These are phyloP conservation scores for Acleris cristana DNA, from an alignment of 2,888 invertebrate species.

Conservation along the genomic window DNA sequence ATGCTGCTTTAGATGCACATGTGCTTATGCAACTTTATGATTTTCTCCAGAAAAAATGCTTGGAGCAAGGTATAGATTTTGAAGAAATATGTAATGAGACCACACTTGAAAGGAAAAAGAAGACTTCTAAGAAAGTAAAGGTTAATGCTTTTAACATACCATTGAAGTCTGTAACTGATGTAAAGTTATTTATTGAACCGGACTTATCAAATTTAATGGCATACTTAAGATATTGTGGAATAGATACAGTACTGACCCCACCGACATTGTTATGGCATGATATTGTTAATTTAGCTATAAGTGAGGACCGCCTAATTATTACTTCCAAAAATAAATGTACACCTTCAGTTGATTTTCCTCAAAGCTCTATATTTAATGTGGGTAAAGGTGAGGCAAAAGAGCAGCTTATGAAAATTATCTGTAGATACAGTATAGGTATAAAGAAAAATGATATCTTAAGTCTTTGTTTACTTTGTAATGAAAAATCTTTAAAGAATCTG, in stretches of 20 bases:
- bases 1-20: constrained; percentile 95
- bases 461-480: constrained; percentile 87
- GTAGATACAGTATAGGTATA: constrained; percentile 86
- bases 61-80: constrained; percentile 83
- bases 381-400: constrained; percentile 79
- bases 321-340: constrained; percentile 76
- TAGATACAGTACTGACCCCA: constrained; percentile 86
- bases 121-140: constrained; percentile 71
- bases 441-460: constrained; percentile 87
- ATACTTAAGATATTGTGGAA: constrained; percentile 76
- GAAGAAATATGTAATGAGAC: constrained; percentile 85
- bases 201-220: constrained; percentile 59
- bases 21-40: constrained; percentile 92
- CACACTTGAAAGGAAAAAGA: constrained; percentile 80
- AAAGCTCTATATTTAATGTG: constrained; percentile 82
- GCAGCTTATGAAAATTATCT: constrained; percentile 87
- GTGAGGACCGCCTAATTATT: constrained; percentile 66
- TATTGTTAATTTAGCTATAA: constrained; percentile 66
- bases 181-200: constrained; percentile 68
- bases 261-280: constrained; percentile 77
- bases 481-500: constrained; percentile 58
- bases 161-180: constrained; percentile 52
- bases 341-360: constrained; percentile 80
- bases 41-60: constrained; percentile 78
- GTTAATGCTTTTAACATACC: constrained; percentile 48